Conservation (phyloP, 2,888 invertebrate species). For the Griposia aprilina region DNA sequence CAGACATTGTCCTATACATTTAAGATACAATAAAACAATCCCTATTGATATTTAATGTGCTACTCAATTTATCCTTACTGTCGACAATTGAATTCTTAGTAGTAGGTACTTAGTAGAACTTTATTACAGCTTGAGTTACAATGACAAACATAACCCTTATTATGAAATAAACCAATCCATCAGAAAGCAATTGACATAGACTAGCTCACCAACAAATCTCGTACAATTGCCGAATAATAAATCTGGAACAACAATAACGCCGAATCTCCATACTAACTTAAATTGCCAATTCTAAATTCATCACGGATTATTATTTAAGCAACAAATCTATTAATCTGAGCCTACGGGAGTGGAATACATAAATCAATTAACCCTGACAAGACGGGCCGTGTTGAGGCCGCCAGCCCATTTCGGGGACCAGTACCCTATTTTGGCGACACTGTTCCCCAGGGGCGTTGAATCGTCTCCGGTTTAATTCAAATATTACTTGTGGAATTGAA, state of each 20-base stretch:
- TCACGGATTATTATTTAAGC: slow-evolving; percentile 84
- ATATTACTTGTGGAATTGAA: slow-evolving; percentile 88
- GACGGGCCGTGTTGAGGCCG: slow-evolving; percentile 83
- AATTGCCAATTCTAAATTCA: slow-evolving; percentile 82
- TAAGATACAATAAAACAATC: slow-evolving; percentile 9
- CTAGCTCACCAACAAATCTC: slow-evolving; percentile 51
- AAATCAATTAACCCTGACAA: slow-evolving; percentile 88
- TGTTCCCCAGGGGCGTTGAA: slow-evolving; percentile 78
- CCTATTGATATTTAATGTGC: slow-evolving; percentile 21
- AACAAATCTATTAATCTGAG: slow-evolving; percentile 86
- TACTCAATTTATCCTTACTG: slow-evolving; percentile 12
- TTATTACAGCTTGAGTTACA: slow-evolving; percentile 26
- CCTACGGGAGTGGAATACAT: slow-evolving; percentile 81
- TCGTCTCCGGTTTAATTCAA: slow-evolving; percentile 87
- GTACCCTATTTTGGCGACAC: slow-evolving; percentile 83
- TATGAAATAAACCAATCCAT: slow-evolving; percentile 56
- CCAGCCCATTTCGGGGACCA: slow-evolving; percentile 82
- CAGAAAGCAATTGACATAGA: slow-evolving; percentile 57
- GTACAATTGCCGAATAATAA: slow-evolving; percentile 58
- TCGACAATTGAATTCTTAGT: slow-evolving; percentile 20
- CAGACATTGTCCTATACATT: background rate
- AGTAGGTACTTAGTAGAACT: background rate
- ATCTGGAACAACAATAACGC: slow-evolving; percentile 60
- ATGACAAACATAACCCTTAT: slow-evolving; percentile 41
- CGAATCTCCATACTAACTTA: slow-evolving; percentile 71